Percentiles rank a stretch among this genome's conserved stretches.
Conservation (phyloP, 1,140 invertebrate genomes). For the Stegodyphus dumicola region DNA sequence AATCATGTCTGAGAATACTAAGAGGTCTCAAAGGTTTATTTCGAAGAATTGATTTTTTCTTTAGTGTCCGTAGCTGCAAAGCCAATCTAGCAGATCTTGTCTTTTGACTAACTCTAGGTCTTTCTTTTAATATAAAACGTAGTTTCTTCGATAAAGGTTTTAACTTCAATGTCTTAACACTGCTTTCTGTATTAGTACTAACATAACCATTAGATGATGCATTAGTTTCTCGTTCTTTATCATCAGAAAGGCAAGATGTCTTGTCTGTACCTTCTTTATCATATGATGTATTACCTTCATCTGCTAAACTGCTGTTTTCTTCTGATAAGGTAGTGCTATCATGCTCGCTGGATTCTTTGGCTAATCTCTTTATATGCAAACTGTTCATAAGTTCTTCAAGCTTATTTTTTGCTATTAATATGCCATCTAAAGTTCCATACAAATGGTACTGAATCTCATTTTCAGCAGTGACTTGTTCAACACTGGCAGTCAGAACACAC, state of each 20-base stretch:
- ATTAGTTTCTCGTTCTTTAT: constrained; percentile 37
- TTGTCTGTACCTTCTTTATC: constrained; percentile 35
- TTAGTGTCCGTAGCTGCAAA: constrained; percentile 18
- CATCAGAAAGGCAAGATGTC: constrained; percentile 44
- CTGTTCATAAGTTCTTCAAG: constrained; percentile 31
- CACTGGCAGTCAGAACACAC: constrained; percentile 12
- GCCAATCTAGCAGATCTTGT: constrained; percentile 10
- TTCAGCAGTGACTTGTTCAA: constrained; percentile 13
- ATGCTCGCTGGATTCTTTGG: constrained; percentile 28
- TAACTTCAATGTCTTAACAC: constrained; percentile 13
- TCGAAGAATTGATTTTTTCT: constrained; percentile 27
- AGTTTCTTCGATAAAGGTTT: constrained; percentile 37
- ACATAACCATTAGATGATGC: constrained; percentile 40
- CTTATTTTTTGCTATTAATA: constrained; percentile 29
- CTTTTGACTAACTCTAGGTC: constrained; percentile 18
- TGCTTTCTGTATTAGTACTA: constrained; percentile 49
- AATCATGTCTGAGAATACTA: not conserved
- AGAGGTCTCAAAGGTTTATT: not conserved
- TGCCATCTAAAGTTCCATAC: constrained; percentile 47
- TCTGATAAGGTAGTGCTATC: constrained; percentile 44
- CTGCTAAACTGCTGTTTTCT: constrained; percentile 35
- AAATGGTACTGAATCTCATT: constrained; percentile 30
- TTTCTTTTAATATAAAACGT: constrained; percentile 30
- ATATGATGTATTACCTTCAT: constrained; percentile 48
- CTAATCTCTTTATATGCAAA: constrained; percentile 6